phyloP scores from a whole-genome alignment of 2,888 invertebrate species.

The Sisyra nigra region DNA sequence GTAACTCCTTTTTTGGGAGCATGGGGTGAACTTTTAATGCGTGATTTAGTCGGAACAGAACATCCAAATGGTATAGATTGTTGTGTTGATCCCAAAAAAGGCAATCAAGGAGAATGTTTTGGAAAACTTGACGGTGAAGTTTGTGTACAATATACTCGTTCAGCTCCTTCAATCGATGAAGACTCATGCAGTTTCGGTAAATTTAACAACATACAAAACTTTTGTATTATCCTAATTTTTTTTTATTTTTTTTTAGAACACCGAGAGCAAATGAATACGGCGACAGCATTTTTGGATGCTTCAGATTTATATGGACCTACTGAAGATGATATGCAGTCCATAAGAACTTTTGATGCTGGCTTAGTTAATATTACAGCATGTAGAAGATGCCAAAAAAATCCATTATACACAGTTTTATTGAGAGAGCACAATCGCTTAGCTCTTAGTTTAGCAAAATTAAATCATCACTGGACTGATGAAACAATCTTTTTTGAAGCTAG shows the following conservation, averaged over 20 bases:
- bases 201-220: conserved; percentile 15
- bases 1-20: conserved; percentile 63
- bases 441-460: conserved; percentile 46
- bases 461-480: conserved; percentile 67
- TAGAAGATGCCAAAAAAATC: conserved; percentile 47
- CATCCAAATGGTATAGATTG: conserved; percentile 35
- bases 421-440: conserved; percentile 71
- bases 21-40: conserved; percentile 61
- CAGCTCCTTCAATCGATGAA: conserved; percentile 45
- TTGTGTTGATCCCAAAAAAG: conserved; percentile 23
- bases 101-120: conserved; percentile 39
- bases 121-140: conserved; percentile 26
- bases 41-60: conserved; percentile 52
- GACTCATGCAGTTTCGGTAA: conserved; percentile 47
- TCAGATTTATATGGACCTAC: conserved; percentile 69
- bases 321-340: conserved; percentile 47
- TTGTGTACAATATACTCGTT: conserved; percentile 52
- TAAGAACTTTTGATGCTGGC: conserved; percentile 56
- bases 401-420: conserved; percentile 53
- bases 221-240: no score
- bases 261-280: conserved; percentile 74
- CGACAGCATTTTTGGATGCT: conserved; percentile 68
- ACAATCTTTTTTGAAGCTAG: conserved; percentile 59
- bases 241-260: conserved; percentile 33
- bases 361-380: conserved; percentile 51